Base-by-base conservation (phyloP, 2,797 vertebrate species). In the Ptychobarbus kaznakovi region DNA sequence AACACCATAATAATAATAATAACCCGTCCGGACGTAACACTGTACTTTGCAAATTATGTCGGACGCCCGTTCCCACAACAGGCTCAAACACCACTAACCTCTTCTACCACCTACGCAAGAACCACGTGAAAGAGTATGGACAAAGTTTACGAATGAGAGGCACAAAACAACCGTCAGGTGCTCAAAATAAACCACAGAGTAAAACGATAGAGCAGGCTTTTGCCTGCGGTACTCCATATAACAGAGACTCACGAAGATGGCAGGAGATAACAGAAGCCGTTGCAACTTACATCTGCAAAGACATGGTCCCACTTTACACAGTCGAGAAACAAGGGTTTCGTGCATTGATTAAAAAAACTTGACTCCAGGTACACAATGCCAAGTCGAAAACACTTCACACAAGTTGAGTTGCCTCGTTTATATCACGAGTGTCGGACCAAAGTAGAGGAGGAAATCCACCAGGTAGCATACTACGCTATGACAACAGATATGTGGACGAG, bases 401-500 rank as follows among this genome's bases (percentile, higher is more conserved):
- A 46, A 76, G 61, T 69, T 2, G 80, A 81, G 72, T 86, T 82
- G 80, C 72, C 80, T 51, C 42, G 61, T 25, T 77, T 77, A 68
- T 77, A 77, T 84, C 8, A 49, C 12, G 44, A 46, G 44, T 68
- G 61, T 35, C 42, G 6, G 58, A 9, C 56, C n/a, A 46, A 82
- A n/a, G n/a, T n/a, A 76, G 22, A 76, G 22, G 13, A 56, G 44
- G 78, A 81, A 46, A n/a, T 66, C 22, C 25, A 25, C 22, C 49
- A 12, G 13, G 40, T 81, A 46, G 16, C 46, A 35, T 35, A 35
- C 35, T 35, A 35, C 35, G 35, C 84, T 38, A 73, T 40, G 49
- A 81, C 68, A 65, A 68, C 68, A 38, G 81, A 75, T 22, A 63
- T 86, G 78, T 81, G 78, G 78, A 74, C 28, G 53, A 86, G 84